These are phyloP conservation scores for Sphyrna mokarran DNA, from an alignment of 2,113 vertebrate species.

Conservation along the genomic window DNA sequence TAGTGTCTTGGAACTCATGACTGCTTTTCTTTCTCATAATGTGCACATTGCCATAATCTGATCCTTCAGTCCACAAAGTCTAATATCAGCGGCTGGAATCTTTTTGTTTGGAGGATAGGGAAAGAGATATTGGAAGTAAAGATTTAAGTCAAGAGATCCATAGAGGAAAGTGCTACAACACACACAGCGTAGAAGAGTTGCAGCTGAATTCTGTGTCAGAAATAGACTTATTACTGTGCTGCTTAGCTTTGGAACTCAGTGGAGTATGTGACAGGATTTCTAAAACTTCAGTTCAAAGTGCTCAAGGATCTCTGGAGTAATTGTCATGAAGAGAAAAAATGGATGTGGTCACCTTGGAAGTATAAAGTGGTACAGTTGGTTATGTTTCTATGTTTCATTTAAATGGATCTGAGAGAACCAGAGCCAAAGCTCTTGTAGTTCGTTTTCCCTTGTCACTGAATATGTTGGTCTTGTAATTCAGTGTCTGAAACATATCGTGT, in stretches of 20 bases:
- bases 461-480: not conserved
- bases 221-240: not conserved
- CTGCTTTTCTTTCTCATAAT: too few species aligned
- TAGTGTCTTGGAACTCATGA: too few species aligned
- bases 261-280: constrained; percentile 31
- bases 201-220: constrained; percentile 27
- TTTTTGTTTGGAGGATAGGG: not conserved
- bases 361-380: constrained; percentile 79
- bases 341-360: constrained; percentile 89
- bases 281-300: not conserved
- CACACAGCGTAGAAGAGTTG: not conserved
- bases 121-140: constrained; percentile 17
- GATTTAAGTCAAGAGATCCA: constrained; percentile 43
- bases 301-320: constrained; percentile 56
- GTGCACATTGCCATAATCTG: too few species aligned
- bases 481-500: not conserved
- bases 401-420: too few species aligned
- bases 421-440: not conserved
- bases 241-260: not conserved
- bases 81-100: not conserved
- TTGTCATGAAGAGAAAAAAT: constrained; percentile 64
- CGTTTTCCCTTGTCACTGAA: not conserved
- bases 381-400: not conserved
- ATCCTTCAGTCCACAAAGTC: too few species aligned
- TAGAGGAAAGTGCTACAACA: constrained; percentile 56